phyloP scores from a whole-genome alignment of 1,140 invertebrate genomes.

The Hycleus cichorii region DNA sequence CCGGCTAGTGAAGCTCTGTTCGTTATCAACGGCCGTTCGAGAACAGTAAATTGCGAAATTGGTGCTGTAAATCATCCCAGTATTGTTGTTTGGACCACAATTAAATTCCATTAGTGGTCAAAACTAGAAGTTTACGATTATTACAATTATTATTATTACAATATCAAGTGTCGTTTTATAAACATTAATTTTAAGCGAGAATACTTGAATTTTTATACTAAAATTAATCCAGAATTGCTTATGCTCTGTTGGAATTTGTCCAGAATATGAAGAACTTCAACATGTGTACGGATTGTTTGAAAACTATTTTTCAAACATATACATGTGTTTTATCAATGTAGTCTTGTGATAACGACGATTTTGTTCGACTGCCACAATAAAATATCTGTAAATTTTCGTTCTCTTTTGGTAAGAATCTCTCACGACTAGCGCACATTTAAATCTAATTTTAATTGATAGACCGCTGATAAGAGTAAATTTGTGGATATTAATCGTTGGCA shows the following conservation, averaged over 20 bases:
- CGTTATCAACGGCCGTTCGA: slow-evolving; percentile 64
- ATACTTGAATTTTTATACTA: not conserved
- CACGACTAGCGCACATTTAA: too few relatives aligned
- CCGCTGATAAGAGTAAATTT: too few relatives aligned
- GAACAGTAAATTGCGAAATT: slow-evolving; percentile 72
- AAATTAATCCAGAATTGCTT: not conserved
- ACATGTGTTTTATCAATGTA: slow-evolving; percentile 14
- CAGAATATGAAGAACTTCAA: too few relatives aligned
- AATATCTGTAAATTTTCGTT: too few relatives aligned
- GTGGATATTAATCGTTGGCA: too few relatives aligned
- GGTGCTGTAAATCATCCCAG: slow-evolving; percentile 59
- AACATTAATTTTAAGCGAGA: not conserved
- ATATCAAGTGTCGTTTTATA: not conserved
- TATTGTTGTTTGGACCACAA: slow-evolving; percentile 59
- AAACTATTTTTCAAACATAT: too few relatives aligned
- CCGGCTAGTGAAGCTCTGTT: slow-evolving; percentile 65
- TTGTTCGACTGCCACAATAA: too few relatives aligned
- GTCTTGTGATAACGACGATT: slow-evolving; percentile 24
- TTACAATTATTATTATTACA: not conserved
- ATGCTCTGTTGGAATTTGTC: not conserved
- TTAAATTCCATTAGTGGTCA: slow-evolving; percentile 41
- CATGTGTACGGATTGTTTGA: too few relatives aligned
- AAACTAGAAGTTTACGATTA: not conserved
- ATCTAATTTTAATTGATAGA: too few relatives aligned
- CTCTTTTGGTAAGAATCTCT: too few relatives aligned